These are phyloP conservation scores for Gallinago jamesoni DNA, from an alignment of 2,113 vertebrate species.

Conservation along the genomic window DNA sequence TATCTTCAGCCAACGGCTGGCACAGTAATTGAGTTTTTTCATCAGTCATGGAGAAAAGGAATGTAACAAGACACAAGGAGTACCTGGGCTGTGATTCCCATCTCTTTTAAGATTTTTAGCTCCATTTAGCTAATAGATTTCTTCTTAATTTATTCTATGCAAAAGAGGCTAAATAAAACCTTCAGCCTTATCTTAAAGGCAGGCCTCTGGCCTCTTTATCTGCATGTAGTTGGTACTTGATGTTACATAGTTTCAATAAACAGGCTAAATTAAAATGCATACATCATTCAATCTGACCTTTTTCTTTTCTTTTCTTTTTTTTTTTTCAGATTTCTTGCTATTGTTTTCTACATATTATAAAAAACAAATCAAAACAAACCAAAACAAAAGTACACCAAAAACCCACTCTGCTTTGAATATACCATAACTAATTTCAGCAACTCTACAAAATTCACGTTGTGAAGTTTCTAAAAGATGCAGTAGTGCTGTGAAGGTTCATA, in stretches of 20 bases:
- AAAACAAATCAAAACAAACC: background rate
- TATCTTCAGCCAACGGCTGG: constrained; percentile 22
- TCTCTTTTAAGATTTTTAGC: background rate
- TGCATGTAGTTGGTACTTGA: background rate
- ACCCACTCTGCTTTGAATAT: background rate
- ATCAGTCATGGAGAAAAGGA: background rate
- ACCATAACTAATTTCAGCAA: background rate
- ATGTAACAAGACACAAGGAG: background rate
- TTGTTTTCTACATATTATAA: background rate
- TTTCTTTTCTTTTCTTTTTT: background rate
- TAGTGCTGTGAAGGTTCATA: background rate
- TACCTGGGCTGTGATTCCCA: background rate
- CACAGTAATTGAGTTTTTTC: background rate
- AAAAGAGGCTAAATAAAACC: background rate
- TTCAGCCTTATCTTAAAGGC: background rate
- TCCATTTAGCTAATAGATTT: background rate
- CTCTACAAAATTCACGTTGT: background rate
- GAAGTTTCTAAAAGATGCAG: background rate
- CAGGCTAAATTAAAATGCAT: background rate
- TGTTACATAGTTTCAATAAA: background rate
- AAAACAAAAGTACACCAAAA: background rate
- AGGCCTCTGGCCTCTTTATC: background rate
- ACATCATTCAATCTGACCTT: background rate
- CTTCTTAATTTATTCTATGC: background rate
- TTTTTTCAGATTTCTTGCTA: background rate